Evolutionary conservation across 2,797 vertebrate species (phyloP), one percentile per base, ranked within the genome.

Genomic region (Karalla daura): DNA sequence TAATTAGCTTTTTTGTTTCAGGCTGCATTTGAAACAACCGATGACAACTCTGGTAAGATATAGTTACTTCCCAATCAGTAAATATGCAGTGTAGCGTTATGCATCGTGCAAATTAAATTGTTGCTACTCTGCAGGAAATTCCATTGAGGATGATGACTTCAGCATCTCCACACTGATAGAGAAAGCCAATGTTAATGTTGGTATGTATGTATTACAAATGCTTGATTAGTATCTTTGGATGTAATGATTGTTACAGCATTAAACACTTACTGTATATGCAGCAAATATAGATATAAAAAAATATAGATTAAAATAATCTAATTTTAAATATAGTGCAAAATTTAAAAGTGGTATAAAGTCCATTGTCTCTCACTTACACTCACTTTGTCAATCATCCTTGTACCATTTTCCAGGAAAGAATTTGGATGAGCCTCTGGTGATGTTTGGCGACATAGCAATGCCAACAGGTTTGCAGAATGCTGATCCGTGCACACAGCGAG

Each of bases 401-500:
- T n/a, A n/a, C n/a, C n/a, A n/a, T 70, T 64, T 69, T 74, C 12
- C 68, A 92, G 91, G 90, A 21, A 68, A 83, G 70, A 56, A 65
- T 17, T 7, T 18, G 0, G 39, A 74, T 14, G 90, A 86, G 0
- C 86, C 88, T 12, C 40, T 85, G 1, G 84, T 92, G 41, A 25
- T 88, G 44, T 83, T 70, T 50, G 90, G 90, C 54, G 92, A 93
- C 81, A 88, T 93, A 3, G 91, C 85, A 0, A n/a, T n/a, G n/a
- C n/a, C n/a, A n/a, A n/a, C n/a, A n/a, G n/a, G n/a, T n/a, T n/a
- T n/a, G n/a, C n/a, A n/a, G 32, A 86, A 83, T 1, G 83, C 83
- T 6, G 83, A 86, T 47, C 83, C 83, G 33, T 86, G 84, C 63
- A 80, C 77, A 0, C 33, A 68, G 10, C 0, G 4, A 0, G 41